Percentiles rank a stretch among this genome's conserved stretches.
Conservation (phyloP, 2,888 invertebrate species). For the Acanthosepion esculentum region DNA sequence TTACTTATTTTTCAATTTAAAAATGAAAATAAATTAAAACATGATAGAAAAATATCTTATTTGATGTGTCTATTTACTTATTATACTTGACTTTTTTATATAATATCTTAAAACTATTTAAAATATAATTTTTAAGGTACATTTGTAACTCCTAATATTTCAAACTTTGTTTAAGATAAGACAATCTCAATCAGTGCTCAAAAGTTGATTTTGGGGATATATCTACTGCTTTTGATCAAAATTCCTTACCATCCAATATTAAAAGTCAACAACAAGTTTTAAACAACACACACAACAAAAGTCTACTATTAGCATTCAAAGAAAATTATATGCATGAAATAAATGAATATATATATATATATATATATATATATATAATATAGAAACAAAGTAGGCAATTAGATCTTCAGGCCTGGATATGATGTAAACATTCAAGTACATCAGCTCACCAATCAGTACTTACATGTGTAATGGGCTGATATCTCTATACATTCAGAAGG, state of each 20-base stretch:
- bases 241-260: not conserved
- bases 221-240: not conserved
- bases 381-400: conserved; percentile 22
- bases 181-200: not conserved
- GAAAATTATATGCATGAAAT: conserved; percentile 33
- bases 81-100: not conserved
- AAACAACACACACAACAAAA: conserved; percentile 33
- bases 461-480: conserved; percentile 33
- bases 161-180: not conserved
- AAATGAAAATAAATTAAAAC: not conserved
- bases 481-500: conserved; percentile 33
- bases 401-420: conserved; percentile 33
- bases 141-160: not conserved
- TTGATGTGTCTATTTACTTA: not conserved
- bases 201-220: not conserved
- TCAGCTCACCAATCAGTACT: conserved; percentile 33
- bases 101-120: not conserved
- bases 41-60: not conserved
- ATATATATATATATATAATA: not conserved
- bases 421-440: conserved; percentile 33
- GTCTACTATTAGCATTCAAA: conserved; percentile 8
- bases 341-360: not conserved
- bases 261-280: conserved; percentile 33
- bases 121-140: not conserved
- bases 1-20: not conserved